Evolutionary conservation across 2,797 vertebrate species (phyloP), one percentile per base, ranked within the genome.

Genomic region (Gymnoscopelus braueri): DNA sequence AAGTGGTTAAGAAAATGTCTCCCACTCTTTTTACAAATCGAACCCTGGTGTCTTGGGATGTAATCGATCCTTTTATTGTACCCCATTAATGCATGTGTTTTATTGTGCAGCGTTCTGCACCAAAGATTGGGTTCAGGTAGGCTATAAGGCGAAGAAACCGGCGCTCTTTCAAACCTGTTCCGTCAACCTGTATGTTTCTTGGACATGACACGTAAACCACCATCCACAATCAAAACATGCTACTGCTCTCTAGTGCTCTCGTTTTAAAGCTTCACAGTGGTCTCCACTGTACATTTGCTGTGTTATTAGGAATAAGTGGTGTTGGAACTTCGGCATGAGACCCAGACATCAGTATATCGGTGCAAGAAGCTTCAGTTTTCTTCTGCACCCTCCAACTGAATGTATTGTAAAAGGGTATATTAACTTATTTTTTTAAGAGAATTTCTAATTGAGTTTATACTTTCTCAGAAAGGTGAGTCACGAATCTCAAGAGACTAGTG

Each of bases 211-310:
- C 14, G 12, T 67, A 81, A 86, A 91, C 92, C 90, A 55, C 89
- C 79, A 19, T 92, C 87, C 85, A 29, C 86, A 88, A 89, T 81
- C 84, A 90, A 84, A 91, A 92, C 86, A 89, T 81, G 85, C 85
- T 87, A 87, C 89, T 64, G 83, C 87, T 86, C 79, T 88, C 79
- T 69, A 68, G 79, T 85, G 73, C 72, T 63, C 75, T 72, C 71
- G 82, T 84, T 71, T 79, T 91, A 87, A 80, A 87, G 88, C 83
- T 92, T 84, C 80, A 76, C 60, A 86, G 88, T 69, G 87, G 88
- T 91, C 83, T 83, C 73, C 79, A 70, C 73, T 68, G 63, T 79
- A 19, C 64, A 50, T 70, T 64, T 44, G 63, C 52, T 62, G 61
- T 11, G 26, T 29, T 29, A 29, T 29, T 29, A 29, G 26, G 26